phyloP scores from a whole-genome alignment of 2,888 invertebrate species.

The Scaptomyza polygonia region DNA sequence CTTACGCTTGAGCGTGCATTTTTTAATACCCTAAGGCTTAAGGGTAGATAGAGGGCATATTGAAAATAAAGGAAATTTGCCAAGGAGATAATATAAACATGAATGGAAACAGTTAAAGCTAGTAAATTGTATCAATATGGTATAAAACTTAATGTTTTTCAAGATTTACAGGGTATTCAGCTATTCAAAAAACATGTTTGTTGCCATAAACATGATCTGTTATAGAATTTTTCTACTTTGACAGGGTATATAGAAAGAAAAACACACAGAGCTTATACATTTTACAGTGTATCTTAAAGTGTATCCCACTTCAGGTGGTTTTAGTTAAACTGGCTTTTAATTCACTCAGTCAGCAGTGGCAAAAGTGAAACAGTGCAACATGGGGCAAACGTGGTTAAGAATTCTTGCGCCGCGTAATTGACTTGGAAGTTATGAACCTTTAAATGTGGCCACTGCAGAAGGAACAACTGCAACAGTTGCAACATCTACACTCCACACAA shows the following conservation, averaged over 20 bases:
- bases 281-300: conserved; percentile 8
- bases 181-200: too few relatives aligned
- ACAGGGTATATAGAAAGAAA: too few relatives aligned
- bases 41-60: neutral
- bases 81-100: neutral
- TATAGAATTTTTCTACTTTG: neutral
- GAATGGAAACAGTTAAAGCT: too few relatives aligned
- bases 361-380: conserved; percentile 12
- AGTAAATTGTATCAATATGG: too few relatives aligned
- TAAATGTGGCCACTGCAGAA: conserved; percentile 70
- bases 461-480: conserved; percentile 19
- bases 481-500: conserved; percentile 3
- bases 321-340: conserved; percentile 39
- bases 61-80: neutral
- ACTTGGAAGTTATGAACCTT: conserved; percentile 81
- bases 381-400: conserved; percentile 37
- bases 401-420: conserved; percentile 73
- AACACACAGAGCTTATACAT: too few relatives aligned
- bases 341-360: conserved; percentile 48
- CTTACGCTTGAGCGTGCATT: conserved; percentile 75
- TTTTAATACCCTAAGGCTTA: conserved; percentile 29
- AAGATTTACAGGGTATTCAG: neutral
- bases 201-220: neutral
- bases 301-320: rapidly evolving
- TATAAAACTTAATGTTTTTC: too few relatives aligned